Base-by-base conservation (phyloP, 2,113 vertebrate species). In the Puntigrus tetrazona region DNA sequence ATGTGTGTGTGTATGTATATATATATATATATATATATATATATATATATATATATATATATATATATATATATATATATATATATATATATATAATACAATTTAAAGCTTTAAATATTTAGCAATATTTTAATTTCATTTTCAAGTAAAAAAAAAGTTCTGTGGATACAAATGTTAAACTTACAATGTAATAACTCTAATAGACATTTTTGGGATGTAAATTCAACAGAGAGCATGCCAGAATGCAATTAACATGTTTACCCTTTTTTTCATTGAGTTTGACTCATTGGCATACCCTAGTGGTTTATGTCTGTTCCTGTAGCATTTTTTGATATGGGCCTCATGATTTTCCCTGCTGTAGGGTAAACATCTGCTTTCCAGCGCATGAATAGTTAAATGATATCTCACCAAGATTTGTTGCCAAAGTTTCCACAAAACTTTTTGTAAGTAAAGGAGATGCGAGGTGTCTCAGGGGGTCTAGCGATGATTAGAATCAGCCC, bases 371-470 rank as follows among this genome's bases (percentile, higher is more conserved):
- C 43, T 85, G 83, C 20, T 69, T 34, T 52, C 31, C 38, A 73
- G 83, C 14, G 7, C 47, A 82, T 61, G n/a, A 82, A 85, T 78
- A 82, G 86, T 84, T 87, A 82, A 87, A 69, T 65, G 7, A 43
- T 16, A 73, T 36, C 63, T 13, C 1, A 16, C 41, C 4, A 65
- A 52, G 43, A 16, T 31, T 41, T 34, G 27, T 27, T 59, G 31
- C 73, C 25, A 25, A 78, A 77, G 31, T 70, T 61, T 34, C 47
- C 4, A 18, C 47, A 7, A 34, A 76, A 34, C 29, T 16, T 67
- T 77, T 45, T 77, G 10, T 16, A 69, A 81, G 29, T 65, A 70
- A 76, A 16, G n/a, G 20, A 82, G 63, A 69, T 10, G 14, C 4
- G 14, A 20, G 11, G 27, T 55, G 36, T 83, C 63, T 83, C 41